Base-by-base conservation (phyloP, 2,797 vertebrate species). In the Pelobates cultripes region DNA sequence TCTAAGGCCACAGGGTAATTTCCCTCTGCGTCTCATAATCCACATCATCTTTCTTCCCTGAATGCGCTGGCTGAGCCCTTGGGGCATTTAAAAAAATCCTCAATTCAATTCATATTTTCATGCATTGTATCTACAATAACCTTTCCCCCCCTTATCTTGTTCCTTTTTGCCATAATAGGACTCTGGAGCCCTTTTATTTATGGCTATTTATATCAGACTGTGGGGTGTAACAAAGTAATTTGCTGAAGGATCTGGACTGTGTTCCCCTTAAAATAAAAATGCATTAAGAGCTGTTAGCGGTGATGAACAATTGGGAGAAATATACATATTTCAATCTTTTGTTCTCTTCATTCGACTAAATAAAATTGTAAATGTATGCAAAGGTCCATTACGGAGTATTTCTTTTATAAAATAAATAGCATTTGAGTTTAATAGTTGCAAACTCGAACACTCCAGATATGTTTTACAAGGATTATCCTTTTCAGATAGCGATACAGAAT, bases 131-230 rank as follows among this genome's bases (percentile, higher is more conserved):
- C 61, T 17, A 17, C 61, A 77, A 57, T 12, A 78, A 73, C 75
- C 70, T 41, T 5, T 69, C 44, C 44, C 43, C 43, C 61, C 3
- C 47, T 8, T 42, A 57, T 67, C 43, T 47, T 3, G 5, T 10
- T 51, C 70, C 28, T 43, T 8, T 44, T 73, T 47, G 42, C 60
- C n/a, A 43, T 83, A 83, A 83, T 83, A 42, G 64, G 53, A 70
- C 70, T 53, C 76, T 45, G 15, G 76, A 45, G 76, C 45, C 53
- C 12, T 42, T 55, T 73, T 40, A 43, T 43, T 64, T 3, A n/a
- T 43, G 60, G 12, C 60, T 41, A 63, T 44, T 75, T 41, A 43
- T 74, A 41, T 43, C 53, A 64, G 57, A n/a, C 57, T 9, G 15
- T 75, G 73, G 73, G 73, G 57, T 74, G 14, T 8, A 5, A 64